These are phyloP conservation scores for Solenopsis invicta DNA, from an alignment of 1,140 invertebrate genomes.

Conservation along the genomic window DNA sequence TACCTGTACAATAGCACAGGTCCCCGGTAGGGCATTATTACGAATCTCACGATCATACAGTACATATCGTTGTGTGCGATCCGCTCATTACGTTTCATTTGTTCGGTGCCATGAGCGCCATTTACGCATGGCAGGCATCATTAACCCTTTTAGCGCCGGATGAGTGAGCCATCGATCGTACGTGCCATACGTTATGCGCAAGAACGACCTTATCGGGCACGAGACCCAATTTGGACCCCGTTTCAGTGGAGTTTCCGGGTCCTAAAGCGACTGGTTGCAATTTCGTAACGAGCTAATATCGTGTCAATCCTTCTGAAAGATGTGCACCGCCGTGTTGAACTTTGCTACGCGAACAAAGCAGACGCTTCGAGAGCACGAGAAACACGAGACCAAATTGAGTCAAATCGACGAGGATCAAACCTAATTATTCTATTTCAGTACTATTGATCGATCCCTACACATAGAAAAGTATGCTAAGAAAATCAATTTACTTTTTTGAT, in stretches of 20 bases:
- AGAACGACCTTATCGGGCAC: not conserved
- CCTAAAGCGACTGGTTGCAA: not conserved
- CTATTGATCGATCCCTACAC: not conserved
- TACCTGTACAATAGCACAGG: constrained; percentile 38
- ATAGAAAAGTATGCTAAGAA: too few species aligned
- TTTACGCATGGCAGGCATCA: constrained; percentile 76
- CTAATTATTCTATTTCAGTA: not conserved
- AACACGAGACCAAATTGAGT: too few species aligned
- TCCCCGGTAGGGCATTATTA: constrained; percentile 66
- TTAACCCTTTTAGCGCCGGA: constrained; percentile 76
- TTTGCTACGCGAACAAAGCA: not conserved
- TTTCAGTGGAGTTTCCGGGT: not conserved
- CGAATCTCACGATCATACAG: constrained; percentile 71
- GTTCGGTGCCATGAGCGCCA: constrained; percentile 72
- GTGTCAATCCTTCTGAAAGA: too few species aligned
- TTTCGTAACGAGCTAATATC: not conserved
- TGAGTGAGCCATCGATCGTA: constrained; percentile 74
- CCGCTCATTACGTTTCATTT: constrained; percentile 78
- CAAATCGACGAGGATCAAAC: not conserved
- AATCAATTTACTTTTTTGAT: too few species aligned
- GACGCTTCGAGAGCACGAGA: not conserved
- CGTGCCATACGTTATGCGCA: constrained; percentile 55
- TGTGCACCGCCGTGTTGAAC: not conserved
- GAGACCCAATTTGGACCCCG: not conserved
- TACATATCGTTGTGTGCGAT: constrained; percentile 63